Base-by-base conservation (phyloP, 2,797 vertebrate species). In the Danio albolineatus region DNA sequence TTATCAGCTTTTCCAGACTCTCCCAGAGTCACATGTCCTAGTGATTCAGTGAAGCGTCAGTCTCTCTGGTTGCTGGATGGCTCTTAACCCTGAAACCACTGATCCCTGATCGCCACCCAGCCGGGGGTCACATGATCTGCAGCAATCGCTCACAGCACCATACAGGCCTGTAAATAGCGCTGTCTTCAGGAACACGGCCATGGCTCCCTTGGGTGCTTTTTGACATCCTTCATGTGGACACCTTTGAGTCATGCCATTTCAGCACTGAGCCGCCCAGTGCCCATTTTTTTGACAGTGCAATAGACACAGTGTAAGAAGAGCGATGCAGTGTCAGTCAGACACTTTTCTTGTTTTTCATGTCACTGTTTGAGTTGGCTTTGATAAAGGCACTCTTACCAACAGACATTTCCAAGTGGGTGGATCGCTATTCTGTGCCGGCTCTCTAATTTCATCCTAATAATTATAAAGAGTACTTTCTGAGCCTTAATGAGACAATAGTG, bases 1-100 rank as follows among this genome's bases (percentile, higher is more conserved):
- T 85, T 85, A 82, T 85, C 83, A 38, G 61, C 73, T 69, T 74
- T 71, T 65, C 64, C 83, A 84, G 79, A 71, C 60, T 73, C 76
- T 73, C 69, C 43, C 59, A 56, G 56, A 73, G 71, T 75, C 83
- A 79, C 73, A 72, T 62, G 54, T 79, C 76, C 56, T 48, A 39
- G 78, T 57, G 78, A 59, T 61, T 73, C 36, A 65, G 41, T 73
- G 14, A 19, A 69, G 46, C 16, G 8, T 67, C 69, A 51, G 46
- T 82, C 62, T 69, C 38, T 79, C 74, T 65, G 28, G 49, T 75
- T 5, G 28, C 65, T 78, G 57, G 77, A 72, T 79, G 48, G 66
- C 57, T 64, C 57, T 72, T 71, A 79, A 79, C 66, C 77, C 77
- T 54, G 38, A 72, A 79, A 79, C 5, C 59, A 14, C 70, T 67